phyloP scores from a whole-genome alignment of 2,113 vertebrate genomes.

The Nycticryphes semicollaris region DNA sequence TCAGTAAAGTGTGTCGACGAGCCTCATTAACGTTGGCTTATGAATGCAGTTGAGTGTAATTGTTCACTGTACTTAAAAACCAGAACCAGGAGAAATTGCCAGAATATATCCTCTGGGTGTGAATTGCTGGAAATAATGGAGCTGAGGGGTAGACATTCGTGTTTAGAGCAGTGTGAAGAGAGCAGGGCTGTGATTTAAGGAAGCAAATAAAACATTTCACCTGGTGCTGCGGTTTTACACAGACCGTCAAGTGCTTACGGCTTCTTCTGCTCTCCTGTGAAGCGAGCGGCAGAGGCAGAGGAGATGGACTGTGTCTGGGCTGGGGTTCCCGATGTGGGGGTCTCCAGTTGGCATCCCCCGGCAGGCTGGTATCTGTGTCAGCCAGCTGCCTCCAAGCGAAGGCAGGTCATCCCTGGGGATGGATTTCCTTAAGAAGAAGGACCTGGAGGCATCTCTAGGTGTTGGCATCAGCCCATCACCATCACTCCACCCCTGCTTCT shows the following conservation, averaged over 20 bases:
- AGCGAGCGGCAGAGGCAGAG: accelerated
- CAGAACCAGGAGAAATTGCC: not conserved
- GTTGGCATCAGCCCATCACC: not conserved
- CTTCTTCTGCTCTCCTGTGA: not conserved
- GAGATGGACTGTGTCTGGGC: not conserved
- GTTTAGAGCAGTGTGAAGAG: not conserved
- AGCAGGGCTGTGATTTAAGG: not conserved
- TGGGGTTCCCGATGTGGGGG: not conserved
- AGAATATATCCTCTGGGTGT: not conserved
- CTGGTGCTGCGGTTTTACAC: not conserved
- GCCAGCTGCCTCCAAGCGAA: not conserved
- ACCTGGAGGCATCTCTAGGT: not conserved
- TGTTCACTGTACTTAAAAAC: not conserved
- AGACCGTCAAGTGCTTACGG: not conserved
- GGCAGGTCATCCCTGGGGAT: not conserved
- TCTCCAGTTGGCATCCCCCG: not conserved
- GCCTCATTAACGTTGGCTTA: not conserved
- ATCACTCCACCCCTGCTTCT: accelerated
- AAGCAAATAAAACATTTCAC: not conserved
- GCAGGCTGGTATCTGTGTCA: not conserved
- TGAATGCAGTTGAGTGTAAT: not conserved
- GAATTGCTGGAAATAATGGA: not conserved
- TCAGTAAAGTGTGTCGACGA: not conserved
- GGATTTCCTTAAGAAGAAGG: not conserved
- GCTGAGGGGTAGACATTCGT: not conserved